Evolutionary conservation across 2,888 invertebrate genomes (phyloP).

Genomic region (Hemicrepidius hirtus): DNA sequence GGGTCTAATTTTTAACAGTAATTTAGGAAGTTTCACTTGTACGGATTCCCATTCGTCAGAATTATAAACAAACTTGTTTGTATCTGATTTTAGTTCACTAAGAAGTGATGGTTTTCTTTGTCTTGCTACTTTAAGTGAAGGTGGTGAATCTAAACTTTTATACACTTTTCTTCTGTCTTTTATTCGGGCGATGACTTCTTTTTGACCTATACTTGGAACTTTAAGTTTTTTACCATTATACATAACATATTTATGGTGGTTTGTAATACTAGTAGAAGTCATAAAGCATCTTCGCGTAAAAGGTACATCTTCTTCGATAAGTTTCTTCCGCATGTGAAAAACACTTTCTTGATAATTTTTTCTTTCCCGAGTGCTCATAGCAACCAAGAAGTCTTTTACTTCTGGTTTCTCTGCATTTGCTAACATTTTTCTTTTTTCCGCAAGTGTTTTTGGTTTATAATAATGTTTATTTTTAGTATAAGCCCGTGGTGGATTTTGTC

Average conservation of each 20-base stretch:
- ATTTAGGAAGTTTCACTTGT: slow-evolving; percentile 73
- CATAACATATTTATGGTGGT: slow-evolving; percentile 43
- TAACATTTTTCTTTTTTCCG: slow-evolving; percentile 73
- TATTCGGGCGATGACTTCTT: slow-evolving; percentile 45
- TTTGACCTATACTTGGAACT: slow-evolving; percentile 48
- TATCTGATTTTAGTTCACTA: background rate
- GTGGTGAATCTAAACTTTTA: background rate
- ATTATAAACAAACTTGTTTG: slow-evolving; percentile 65
- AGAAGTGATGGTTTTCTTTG: slow-evolving; percentile 39
- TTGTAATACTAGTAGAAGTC: slow-evolving; percentile 11
- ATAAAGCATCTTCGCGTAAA: slow-evolving; percentile 33
- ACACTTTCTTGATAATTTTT: background rate
- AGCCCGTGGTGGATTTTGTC: slow-evolving; percentile 33
- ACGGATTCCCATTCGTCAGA: slow-evolving; percentile 72
- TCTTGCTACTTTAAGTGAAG: background rate
- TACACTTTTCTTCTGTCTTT: slow-evolving; percentile 17
- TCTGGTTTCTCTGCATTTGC: slow-evolving; percentile 1
- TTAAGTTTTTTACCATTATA: slow-evolving; percentile 50
- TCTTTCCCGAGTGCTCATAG: background rate
- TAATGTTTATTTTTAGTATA: slow-evolving; percentile 49
- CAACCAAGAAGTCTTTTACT: background rate
- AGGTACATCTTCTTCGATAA: slow-evolving; percentile 18
- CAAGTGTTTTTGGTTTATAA: slow-evolving; percentile 73
- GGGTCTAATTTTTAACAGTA: slow-evolving; percentile 73
- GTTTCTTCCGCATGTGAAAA: slow-evolving; percentile 17